Evolutionary conservation across 2,888 invertebrate genomes (phyloP), one percentile per base, ranked within the genome.

Genomic region (Cylloceria caligata): DNA sequence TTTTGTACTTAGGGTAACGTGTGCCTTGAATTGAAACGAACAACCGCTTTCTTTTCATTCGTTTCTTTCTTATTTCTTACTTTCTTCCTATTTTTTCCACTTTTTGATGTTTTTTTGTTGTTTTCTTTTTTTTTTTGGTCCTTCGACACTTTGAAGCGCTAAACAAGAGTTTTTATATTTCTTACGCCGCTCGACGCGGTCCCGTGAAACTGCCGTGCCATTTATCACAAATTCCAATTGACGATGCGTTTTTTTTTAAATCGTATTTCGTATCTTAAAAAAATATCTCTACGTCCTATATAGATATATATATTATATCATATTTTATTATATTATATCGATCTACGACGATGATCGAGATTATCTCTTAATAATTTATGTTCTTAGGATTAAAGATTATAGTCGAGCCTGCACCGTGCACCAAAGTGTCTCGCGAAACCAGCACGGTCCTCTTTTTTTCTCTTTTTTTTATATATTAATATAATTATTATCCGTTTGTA

Each of bases 181-280:
- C 64, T 76, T 67, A 62, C 65, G 84, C 88, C 89, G 90, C 87
- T 88, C 81, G 83, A 87, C 85, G 88, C 90, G 90, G 90, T 89
- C 86, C 92, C 92, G 92, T 92, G 92, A 91, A 89, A 90, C 90
- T 88, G 82, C 84, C 89, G 92, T 92, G 92, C 92, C 92, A 92
- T 92, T 89, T 65, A 49, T 52, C 60, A 49, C 30, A 69, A 60
- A 77, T 68, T 69, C 73, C 73, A 74, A 85, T 81, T 85, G 75
- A 73, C 73, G 65, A 69, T 77, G 74, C 75, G 52, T 57, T 74
- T 81, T 72, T 47, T 82, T 83, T 71, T 79, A 52, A 73, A 34
- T 69, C 55, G 21, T 65, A 71, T 19, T 49, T 36, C 13, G 42
- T 78, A 67, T 72, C 11, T 42, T 34, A 64, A 68, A 39, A 64